Conservation (phyloP, 1,140 invertebrate genomes). For the Heliconius congener region DNA sequence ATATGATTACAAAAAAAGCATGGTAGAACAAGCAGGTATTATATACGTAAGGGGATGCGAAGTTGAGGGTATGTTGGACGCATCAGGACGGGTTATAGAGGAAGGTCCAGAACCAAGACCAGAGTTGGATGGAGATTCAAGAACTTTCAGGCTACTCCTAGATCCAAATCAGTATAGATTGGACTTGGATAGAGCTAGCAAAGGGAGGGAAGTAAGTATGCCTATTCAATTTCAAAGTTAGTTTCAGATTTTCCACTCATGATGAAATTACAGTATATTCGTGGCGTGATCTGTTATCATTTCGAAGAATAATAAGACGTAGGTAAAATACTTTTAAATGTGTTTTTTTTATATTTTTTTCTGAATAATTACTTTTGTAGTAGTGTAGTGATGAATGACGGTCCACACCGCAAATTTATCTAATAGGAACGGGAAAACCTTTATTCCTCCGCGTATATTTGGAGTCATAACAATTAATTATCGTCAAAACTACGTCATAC, state of each 20-base stretch:
- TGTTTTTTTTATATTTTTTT: not conserved
- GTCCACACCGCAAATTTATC: not conserved
- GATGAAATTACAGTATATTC: no score
- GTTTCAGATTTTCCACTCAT: no score
- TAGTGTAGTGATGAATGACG: not conserved
- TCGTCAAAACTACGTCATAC: not conserved
- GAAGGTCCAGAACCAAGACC: slow-evolving; percentile 96
- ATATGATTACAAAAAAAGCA: slow-evolving; percentile 90
- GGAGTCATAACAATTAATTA: not conserved
- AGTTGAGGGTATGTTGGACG: slow-evolving; percentile 99
- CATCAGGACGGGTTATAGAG: slow-evolving; percentile 97
- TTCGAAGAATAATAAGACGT: not conserved
- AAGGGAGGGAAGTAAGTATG: slow-evolving; percentile 85
- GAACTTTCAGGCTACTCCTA: slow-evolving; percentile 96
- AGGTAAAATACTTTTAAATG: not conserved
- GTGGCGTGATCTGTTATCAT: not conserved
- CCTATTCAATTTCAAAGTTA: no score
- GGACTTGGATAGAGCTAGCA: slow-evolving; percentile 92
- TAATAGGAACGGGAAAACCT: not conserved
- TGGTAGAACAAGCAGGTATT: slow-evolving; percentile 95
- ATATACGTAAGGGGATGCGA: slow-evolving; percentile 98
- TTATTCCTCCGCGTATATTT: not conserved
- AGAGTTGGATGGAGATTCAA: slow-evolving; percentile 91
- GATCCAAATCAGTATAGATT: slow-evolving; percentile 98
- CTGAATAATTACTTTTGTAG: no score